Base-by-base conservation (phyloP, 2,113 vertebrate species). In the Zosterops pallidus region DNA sequence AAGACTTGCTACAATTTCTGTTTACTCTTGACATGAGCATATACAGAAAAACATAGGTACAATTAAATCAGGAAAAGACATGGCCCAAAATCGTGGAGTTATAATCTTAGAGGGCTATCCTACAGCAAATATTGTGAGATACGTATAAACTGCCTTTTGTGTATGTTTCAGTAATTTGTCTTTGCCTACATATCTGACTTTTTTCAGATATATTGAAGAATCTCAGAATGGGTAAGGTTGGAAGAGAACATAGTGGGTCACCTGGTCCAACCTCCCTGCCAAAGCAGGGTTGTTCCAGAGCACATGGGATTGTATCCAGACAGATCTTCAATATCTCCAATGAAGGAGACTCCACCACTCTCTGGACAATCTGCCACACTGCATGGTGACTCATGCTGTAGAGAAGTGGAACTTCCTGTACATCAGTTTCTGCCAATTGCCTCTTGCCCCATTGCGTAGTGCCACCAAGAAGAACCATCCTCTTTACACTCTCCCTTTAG, bases 331-430 rank as follows among this genome's bases (percentile, higher is more conserved):
- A 1, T 9, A 55, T 41, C 49, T 31, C 29, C n/a, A 35, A 13
- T 7, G 26, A 44, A 23, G 20, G 19, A 33, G 37, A 46, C 28
- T 44, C 26, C 59, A 44, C 44, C 23, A 23, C 33, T 20, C 9
- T 31, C 22, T 28, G 37, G 22, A 14, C 31, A 57, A 33, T 15
- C 35, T 81, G 59, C 29, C 33, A 11, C 33, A 50, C 44, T 24
- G 59, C 0, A 0, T 44, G 44, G 26, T 6, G 22, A 72, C 33
- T 15, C 23, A 28, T 0, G 1, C 11, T 37, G 12, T 12, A 65
- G 14, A 80, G 65, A 65, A 31, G 33, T 44, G 12, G 44, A 81
- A 57, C 26, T 50, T 74, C 12, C 31, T 50, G 31, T 9, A 18
- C 26, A 50, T 24, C 26, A 28, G 8, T 23, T 57, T 57, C 6